Conservation (phyloP, 2,113 vertebrate genomes). For the Bettongia penicillata region DNA sequence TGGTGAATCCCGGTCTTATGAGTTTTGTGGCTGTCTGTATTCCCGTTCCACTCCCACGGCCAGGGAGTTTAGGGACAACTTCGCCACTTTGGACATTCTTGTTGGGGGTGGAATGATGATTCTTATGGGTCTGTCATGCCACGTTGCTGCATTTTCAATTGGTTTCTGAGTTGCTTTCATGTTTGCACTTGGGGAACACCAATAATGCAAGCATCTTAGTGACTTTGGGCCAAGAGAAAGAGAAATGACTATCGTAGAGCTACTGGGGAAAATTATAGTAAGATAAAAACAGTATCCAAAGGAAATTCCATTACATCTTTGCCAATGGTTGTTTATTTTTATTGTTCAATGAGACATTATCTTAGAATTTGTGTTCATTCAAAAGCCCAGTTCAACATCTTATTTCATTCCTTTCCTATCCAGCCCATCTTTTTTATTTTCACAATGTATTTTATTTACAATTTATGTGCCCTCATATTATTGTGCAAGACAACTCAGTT, state of each 20-base stretch:
- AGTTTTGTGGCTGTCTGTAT: not conserved
- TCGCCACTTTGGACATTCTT: not conserved
- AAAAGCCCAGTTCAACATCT: slow-evolving; percentile 69
- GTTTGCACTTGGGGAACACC: slow-evolving; percentile 65
- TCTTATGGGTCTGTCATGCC: not conserved
- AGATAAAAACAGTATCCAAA: slow-evolving; percentile 69
- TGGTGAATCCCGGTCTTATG: not conserved
- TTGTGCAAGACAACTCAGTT: slow-evolving; percentile 62
- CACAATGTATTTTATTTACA: slow-evolving; percentile 67
- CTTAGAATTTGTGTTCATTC: slow-evolving; percentile 78
- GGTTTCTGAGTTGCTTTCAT: slow-evolving; percentile 61
- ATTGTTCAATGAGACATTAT: slow-evolving; percentile 78
- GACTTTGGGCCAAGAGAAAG: slow-evolving; percentile 53
- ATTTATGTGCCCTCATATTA: slow-evolving; percentile 74
- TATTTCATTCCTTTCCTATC: slow-evolving; percentile 71
- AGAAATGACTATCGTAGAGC: slow-evolving; percentile 56
- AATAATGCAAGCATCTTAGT: slow-evolving; percentile 49
- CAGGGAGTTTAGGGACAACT: not conserved
- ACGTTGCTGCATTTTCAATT: slow-evolving; percentile 43
- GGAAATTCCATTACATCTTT: slow-evolving; percentile 78
- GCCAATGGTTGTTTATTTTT: slow-evolving; percentile 78
- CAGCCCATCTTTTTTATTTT: slow-evolving; percentile 65
- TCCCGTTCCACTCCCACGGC: not conserved
- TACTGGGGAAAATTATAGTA: slow-evolving; percentile 61
- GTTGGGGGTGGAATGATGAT: not conserved